Conservation (phyloP, 2,797 vertebrate genomes). For the Chiloscyllium punctatum region DNA sequence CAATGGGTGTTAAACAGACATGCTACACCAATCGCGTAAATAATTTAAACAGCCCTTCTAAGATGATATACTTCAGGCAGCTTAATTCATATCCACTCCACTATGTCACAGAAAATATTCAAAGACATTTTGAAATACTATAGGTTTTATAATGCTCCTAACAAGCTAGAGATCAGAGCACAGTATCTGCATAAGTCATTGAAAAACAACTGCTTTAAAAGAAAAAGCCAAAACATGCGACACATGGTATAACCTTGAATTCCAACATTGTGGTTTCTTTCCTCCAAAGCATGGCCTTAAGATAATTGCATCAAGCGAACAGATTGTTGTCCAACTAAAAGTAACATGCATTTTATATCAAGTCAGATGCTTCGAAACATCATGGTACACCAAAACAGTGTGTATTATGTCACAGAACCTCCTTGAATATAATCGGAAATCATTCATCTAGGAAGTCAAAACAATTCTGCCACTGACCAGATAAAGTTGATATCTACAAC, state of each 20-base stretch:
- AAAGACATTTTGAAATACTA: neutral
- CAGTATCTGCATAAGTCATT: neutral
- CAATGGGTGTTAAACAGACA: neutral
- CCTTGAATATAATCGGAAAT: constrained; percentile 23
- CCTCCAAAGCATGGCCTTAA: constrained; percentile 2
- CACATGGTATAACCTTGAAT: neutral
- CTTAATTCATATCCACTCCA: neutral
- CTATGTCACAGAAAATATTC: neutral
- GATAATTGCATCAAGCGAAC: neutral
- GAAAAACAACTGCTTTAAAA: neutral
- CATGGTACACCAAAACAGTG: constrained; percentile 34
- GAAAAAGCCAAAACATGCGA: constrained; percentile 22
- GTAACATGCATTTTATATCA: constrained; percentile 34
- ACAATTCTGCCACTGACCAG: constrained; percentile 4
- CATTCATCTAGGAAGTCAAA: constrained; percentile 14
- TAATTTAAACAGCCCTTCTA: neutral
- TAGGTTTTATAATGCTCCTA: neutral
- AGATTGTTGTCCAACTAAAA: constrained; percentile 19
- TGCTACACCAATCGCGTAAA: neutral
- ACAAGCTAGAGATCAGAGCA: neutral
- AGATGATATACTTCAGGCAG: neutral
- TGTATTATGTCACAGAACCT: constrained; percentile 25
- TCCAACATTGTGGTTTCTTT: neutral
- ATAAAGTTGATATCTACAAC: neutral
- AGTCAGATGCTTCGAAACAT: constrained; percentile 1